Base-by-base conservation (phyloP, 2,797 vertebrate genomes). In the Podarcis siculus region DNA sequence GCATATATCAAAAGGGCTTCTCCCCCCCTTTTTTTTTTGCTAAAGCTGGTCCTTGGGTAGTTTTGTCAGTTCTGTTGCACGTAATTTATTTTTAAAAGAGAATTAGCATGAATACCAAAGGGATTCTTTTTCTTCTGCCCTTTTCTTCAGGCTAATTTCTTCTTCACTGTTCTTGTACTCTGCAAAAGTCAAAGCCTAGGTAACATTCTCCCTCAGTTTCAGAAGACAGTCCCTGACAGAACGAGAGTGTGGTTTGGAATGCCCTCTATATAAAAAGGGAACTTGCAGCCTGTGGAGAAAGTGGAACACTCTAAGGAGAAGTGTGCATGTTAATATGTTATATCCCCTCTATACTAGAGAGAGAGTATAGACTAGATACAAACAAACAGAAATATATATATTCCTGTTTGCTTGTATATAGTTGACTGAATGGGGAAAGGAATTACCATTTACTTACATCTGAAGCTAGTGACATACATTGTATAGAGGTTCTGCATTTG, bases 1-100 rank as follows among this genome's bases (percentile, higher is more conserved):
- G 90, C 64, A 83, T 1, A 0, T 30, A 89, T 73, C 79, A 89
- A 93, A 93, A 79, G 58, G 49, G 13, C 49, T 3, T 49, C 12
- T 45, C n/a, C n/a, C n/a, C n/a, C n/a, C n/a, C n/a, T n/a, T n/a
- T n/a, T 13, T 55, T 23, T 13, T 84, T 82, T 91, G 72, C 2
- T 61, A 90, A 93, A 89, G 87, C 2, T 25, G 2, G 1, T 82
- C 84, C 37, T 87, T 67, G 23, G 4, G 86, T 30, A 42, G 3
- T 86, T 81, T 86, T 72, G 71, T 5, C 87, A 58, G 0, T 35
- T n/a, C n/a, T 79, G 6, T 64, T 64, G 79, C 87, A 90, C 9
- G 4, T 10, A 58, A 39, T 30, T 39, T 66, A 15, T 66, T 85
- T 66, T 66, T 15, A 4, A 7, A 58, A 67, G 92, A 66, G 5